Conservation (phyloP, 2,113 vertebrate genomes). For the Nibea albiflora region DNA sequence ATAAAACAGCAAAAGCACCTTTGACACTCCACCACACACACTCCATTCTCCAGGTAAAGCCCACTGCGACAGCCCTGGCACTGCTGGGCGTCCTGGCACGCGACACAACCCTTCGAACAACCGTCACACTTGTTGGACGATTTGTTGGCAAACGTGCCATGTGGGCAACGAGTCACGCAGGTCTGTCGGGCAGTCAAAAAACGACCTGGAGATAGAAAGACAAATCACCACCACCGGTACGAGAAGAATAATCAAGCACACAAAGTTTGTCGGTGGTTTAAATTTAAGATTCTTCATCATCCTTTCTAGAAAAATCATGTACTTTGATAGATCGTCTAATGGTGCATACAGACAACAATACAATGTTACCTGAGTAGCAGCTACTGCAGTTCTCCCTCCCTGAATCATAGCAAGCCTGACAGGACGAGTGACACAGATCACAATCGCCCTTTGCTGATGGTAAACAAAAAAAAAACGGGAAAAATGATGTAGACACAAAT, state of each 20-base stretch:
- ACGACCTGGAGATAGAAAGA: constrained; percentile 64
- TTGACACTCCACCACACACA: constrained; percentile 85
- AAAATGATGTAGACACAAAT: neutral
- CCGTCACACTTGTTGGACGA: constrained; percentile 84
- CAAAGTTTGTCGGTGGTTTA: neutral
- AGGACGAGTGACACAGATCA: constrained; percentile 83
- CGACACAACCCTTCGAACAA: constrained; percentile 84
- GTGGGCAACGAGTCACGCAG: constrained; percentile 85
- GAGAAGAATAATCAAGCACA: neutral
- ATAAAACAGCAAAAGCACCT: constrained; percentile 72
- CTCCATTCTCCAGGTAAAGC: constrained; percentile 86
- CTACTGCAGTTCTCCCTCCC: constrained; percentile 81
- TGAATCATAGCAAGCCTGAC: constrained; percentile 84
- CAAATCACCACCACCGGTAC: neutral
- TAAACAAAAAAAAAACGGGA: neutral
- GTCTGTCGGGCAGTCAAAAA: constrained; percentile 80
- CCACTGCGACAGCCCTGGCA: constrained; percentile 85
- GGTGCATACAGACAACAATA: neutral
- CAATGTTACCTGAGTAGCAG: constrained; percentile 85
- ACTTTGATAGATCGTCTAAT: neutral
- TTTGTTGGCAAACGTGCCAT: constrained; percentile 82
- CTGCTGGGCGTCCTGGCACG: constrained; percentile 74
- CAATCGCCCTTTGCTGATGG: constrained; percentile 57
- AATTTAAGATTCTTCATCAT: constrained; percentile 9
- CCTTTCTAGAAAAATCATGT: neutral